These are phyloP conservation scores for Aphodius sticticus DNA, from an alignment of 2,888 invertebrate species.

Conservation along the genomic window DNA sequence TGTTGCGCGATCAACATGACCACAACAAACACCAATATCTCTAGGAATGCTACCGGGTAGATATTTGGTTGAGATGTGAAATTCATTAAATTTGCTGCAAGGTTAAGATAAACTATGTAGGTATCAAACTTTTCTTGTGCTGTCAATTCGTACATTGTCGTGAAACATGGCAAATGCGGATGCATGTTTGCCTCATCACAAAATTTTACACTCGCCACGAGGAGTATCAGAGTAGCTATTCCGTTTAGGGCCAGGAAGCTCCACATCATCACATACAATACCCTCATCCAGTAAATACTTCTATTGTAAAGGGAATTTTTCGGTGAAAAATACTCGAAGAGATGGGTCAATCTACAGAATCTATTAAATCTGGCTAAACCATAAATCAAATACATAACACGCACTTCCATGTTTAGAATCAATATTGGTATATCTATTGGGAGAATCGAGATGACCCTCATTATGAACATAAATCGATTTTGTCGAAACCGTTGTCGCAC, in stretches of 20 bases:
- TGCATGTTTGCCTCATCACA: constrained; percentile 21
- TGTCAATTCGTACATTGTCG: constrained; percentile 25
- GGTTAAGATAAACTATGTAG: constrained; percentile 32
- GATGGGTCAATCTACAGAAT: constrained; percentile 32
- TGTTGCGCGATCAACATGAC: constrained; percentile 27
- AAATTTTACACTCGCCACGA: constrained; percentile 16
- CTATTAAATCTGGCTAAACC: constrained; percentile 37
- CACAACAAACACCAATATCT: constrained; percentile 29
- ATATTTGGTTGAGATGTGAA: constrained; percentile 30
- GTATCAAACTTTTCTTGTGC: constrained; percentile 32
- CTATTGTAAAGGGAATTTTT: constrained; percentile 27
- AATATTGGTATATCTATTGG: constrained; percentile 33
- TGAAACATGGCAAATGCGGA: constrained; percentile 24
- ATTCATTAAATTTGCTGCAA: constrained; percentile 32
- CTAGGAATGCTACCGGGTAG: constrained; percentile 24
- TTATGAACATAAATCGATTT: constrained; percentile 31
- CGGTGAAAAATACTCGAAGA: constrained; percentile 33
- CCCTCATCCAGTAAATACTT: constrained; percentile 27
- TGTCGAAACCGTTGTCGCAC: constrained; percentile 28
- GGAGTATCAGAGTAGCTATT: constrained; percentile 18
- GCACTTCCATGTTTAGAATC: constrained; percentile 12
- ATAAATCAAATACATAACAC: constrained; percentile 20
- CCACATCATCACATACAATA: constrained; percentile 29
- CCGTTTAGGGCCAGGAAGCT: constrained; percentile 23
- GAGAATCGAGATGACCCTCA: constrained; percentile 28